phyloP scores from a whole-genome alignment of 2,888 invertebrate species.

The Synergus laeviventris region DNA sequence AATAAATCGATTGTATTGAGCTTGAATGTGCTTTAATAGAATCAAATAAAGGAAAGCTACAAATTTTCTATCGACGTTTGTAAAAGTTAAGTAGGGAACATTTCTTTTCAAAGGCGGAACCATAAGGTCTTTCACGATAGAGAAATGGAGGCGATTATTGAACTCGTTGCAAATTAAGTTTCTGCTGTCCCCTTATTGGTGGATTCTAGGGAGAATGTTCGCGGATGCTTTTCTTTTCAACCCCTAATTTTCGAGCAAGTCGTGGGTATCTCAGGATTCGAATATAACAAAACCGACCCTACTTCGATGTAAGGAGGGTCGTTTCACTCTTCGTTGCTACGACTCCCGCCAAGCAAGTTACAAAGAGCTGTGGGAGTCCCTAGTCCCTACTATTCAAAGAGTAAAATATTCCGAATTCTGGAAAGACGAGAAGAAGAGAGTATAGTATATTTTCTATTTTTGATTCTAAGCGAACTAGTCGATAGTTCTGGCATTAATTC shows the following conservation, averaged over 20 bases:
- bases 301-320: conserved; percentile 23
- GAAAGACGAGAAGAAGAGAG: background rate
- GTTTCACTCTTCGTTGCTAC: conserved; percentile 30
- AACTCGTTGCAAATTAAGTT: conserved; percentile 57
- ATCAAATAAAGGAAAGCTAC: background rate
- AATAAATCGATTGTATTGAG: too few relatives aligned
- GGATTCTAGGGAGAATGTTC: conserved; percentile 33
- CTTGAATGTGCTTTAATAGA: background rate
- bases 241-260: conserved; percentile 58
- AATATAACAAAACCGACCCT: conserved; percentile 40
- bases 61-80: conserved; percentile 5
- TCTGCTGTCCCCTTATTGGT: conserved; percentile 44
- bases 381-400: conserved; percentile 3
- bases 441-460: too few relatives aligned
- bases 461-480: too few relatives aligned
- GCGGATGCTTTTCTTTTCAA: conserved; percentile 46
- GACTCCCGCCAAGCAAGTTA: conserved; percentile 1
- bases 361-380: background rate
- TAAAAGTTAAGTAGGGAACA: conserved; percentile 16
- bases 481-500: too few relatives aligned
- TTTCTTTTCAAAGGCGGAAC: conserved; percentile 12
- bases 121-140: conserved; percentile 10
- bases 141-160: conserved; percentile 46
- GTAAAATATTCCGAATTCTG: background rate
- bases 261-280: conserved; percentile 47